Percentiles rank a stretch among this genome's conserved stretches.
Conservation (phyloP, 1,140 invertebrate species). For the Lepidostoma basale region DNA sequence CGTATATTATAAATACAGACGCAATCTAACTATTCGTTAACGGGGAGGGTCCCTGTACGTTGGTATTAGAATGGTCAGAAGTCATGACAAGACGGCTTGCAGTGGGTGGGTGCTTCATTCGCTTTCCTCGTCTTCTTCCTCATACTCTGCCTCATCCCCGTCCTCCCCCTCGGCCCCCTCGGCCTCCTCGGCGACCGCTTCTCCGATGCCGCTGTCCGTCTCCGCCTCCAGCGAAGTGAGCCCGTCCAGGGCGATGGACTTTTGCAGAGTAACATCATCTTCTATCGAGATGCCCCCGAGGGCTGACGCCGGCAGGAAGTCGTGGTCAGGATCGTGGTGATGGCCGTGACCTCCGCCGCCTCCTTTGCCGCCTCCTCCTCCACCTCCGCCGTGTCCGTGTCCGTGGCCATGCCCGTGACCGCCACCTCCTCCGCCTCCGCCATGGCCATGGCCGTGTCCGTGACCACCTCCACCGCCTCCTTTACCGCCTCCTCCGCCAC, state of each 20-base stretch:
- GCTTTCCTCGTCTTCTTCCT: too few species aligned
- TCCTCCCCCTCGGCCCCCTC: not conserved
- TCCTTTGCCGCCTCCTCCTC: slow-evolving; percentile 39
- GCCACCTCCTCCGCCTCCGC: slow-evolving; percentile 47
- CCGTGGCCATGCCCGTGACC: slow-evolving; percentile 48
- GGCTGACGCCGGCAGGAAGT: not conserved
- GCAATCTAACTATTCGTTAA: too few species aligned
- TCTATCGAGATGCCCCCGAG: not conserved
- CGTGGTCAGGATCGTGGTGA: slow-evolving; percentile 2
- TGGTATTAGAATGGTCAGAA: too few species aligned
- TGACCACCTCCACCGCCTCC: slow-evolving; percentile 39
- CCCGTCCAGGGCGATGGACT: not conserved
- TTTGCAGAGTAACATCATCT: not conserved
- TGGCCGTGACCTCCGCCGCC: not conserved
- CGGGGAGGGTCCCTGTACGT: too few species aligned
- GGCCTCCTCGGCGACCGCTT: not conserved
- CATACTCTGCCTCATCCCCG: not conserved
- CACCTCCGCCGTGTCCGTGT: slow-evolving; percentile 45
- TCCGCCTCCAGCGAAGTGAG: not conserved
- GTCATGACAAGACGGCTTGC: too few species aligned
- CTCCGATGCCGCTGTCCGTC: not conserved
- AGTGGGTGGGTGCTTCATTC: too few species aligned
- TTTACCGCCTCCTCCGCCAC: slow-evolving; percentile 1
- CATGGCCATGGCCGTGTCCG: slow-evolving; percentile 49
- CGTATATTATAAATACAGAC: too few species aligned